Percentiles rank a stretch among this genome's conserved stretches.
Conservation (phyloP, 2,888 invertebrate genomes). For the Lithophane semibrunnea region DNA sequence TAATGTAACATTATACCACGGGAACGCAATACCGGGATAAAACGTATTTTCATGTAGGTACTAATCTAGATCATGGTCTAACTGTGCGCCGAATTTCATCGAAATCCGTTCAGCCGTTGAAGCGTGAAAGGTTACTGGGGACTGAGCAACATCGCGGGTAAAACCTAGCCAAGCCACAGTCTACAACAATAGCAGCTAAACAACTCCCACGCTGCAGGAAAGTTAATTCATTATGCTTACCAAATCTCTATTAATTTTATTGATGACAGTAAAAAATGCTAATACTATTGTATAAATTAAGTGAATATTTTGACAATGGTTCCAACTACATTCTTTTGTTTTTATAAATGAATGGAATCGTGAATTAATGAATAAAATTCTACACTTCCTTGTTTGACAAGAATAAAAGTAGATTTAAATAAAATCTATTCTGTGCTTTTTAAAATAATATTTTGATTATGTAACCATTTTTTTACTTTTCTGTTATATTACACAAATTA, state of each 20-base stretch:
- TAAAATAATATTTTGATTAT: neutral
- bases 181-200: slow-evolving; percentile 38
- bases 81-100: neutral
- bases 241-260: slow-evolving; percentile 65
- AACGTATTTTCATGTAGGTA: neutral
- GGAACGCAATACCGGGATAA: neutral
- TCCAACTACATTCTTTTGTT: slow-evolving; percentile 36
- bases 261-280: slow-evolving; percentile 57
- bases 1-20: neutral
- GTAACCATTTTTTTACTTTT: neutral
- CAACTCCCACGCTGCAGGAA: slow-evolving; percentile 61
- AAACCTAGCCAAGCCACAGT: slow-evolving; percentile 3
- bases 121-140: neutral
- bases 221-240: slow-evolving; percentile 58
- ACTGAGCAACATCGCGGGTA: neutral
- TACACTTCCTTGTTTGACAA: neutral
- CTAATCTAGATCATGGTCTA: neutral
- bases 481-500: too few species aligned
- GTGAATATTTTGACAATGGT: slow-evolving; percentile 44
- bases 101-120: neutral
- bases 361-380: slow-evolving; percentile 19
- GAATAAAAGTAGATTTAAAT: neutral
- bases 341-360: slow-evolving; percentile 16
- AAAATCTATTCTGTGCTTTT: neutral
- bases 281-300: slow-evolving; percentile 38